Conservation (phyloP, 2,888 invertebrate genomes). For the Drosophila robusta region DNA sequence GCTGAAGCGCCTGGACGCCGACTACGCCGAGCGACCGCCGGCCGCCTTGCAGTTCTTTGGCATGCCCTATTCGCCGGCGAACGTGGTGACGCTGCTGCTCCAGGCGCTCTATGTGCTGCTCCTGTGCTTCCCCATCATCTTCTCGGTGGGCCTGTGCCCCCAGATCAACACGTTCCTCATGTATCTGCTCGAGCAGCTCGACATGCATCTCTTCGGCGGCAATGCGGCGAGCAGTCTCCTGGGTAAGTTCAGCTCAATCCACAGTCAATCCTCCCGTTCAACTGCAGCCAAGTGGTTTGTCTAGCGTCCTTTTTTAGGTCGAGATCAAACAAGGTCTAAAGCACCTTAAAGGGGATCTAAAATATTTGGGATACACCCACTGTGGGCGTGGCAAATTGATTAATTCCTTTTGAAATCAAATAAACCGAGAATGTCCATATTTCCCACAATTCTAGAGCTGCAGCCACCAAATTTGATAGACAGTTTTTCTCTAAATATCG, state of each 20-base stretch:
- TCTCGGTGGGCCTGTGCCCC: slow-evolving; percentile 97
- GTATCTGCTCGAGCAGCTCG: slow-evolving; percentile 98
- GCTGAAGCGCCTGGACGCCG: slow-evolving; percentile 75
- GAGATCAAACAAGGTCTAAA: no score
- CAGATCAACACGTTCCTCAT: slow-evolving; percentile 98
- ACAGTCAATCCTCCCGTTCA: background rate
- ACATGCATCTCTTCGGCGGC: slow-evolving; percentile 95
- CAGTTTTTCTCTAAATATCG: no score
- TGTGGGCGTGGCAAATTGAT: no score
- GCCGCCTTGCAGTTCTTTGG: slow-evolving; percentile 77
- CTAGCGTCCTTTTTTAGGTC: no score
- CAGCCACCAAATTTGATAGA: no score
- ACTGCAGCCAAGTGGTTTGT: no score
- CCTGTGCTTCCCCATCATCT: slow-evolving; percentile 96
- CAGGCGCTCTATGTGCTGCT: slow-evolving; percentile 92
- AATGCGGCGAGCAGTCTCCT: slow-evolving; percentile 94
- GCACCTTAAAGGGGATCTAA: no score
- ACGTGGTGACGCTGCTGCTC: slow-evolving; percentile 88
- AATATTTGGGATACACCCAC: no score
- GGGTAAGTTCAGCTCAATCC: slow-evolving; percentile 85
- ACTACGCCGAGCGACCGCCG: slow-evolving; percentile 66
- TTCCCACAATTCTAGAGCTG: no score
- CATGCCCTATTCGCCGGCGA: slow-evolving; percentile 85
- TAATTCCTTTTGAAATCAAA: no score
- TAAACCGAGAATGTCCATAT: no score